Evolutionary conservation across 1,140 invertebrate species (phyloP).

Genomic region (Cataglyphis hispanica): DNA sequence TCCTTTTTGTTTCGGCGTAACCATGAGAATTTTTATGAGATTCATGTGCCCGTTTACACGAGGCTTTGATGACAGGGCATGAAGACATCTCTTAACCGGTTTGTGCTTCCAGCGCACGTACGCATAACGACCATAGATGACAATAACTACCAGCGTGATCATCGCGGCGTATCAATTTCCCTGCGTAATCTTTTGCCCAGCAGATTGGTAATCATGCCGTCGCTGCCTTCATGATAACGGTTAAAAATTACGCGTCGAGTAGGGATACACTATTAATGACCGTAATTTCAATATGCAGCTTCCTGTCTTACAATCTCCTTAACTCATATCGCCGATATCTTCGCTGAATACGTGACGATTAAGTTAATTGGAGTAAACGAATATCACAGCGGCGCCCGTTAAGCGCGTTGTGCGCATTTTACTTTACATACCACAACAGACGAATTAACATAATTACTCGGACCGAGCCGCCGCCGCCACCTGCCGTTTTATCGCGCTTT

Average conservation of each 20-base stretch:
- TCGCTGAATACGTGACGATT: constrained; percentile 61
- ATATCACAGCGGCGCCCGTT: constrained; percentile 45
- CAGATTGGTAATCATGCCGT: constrained; percentile 72
- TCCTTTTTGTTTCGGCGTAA: background rate
- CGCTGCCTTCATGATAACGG: constrained; percentile 68
- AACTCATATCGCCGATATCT: constrained; percentile 31
- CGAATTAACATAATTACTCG: constrained; percentile 70
- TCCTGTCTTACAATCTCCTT: constrained; percentile 68
- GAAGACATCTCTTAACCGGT: constrained; percentile 72
- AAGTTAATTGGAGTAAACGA: constrained; percentile 75
- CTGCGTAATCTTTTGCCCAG: background rate
- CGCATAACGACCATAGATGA: constrained; percentile 75
- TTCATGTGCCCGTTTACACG: constrained; percentile 69
- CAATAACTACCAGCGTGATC: constrained; percentile 71
- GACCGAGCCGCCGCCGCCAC: constrained; percentile 42
- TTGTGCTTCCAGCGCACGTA: constrained; percentile 69
- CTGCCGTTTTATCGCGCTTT: constrained; percentile 42
- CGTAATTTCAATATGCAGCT: constrained; percentile 72
- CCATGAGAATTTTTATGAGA: constrained; percentile 64
- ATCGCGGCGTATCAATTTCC: constrained; percentile 73
- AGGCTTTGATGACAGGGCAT: constrained; percentile 70
- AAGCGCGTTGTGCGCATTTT: constrained; percentile 15
- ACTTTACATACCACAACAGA: constrained; percentile 18
- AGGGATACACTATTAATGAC: constrained; percentile 69
- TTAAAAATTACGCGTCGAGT: constrained; percentile 70